Evolutionary conservation across 2,797 vertebrate species (phyloP), one percentile per base, ranked within the genome.

Genomic region (Heliangelus exortis): DNA sequence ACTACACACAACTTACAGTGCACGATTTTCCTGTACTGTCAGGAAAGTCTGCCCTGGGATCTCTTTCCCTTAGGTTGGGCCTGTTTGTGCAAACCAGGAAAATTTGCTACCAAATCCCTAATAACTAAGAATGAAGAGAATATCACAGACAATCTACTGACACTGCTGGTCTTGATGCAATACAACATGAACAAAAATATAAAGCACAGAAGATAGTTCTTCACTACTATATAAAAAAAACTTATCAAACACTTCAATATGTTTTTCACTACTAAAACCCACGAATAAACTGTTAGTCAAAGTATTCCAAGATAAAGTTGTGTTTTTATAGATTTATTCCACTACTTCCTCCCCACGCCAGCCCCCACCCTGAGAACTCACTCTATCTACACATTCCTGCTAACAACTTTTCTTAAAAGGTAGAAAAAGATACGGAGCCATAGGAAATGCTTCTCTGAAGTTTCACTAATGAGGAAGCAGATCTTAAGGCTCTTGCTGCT

Each of bases 401-500:
- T 90, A 94, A 88, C 58, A 93, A 61, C 66, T 90, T 94, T 87
- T 89, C 53, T 66, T 92, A 48, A 85, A 89, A 68, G 68, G 75
- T 28, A 92, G 59, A 89, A 96, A 96, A 92, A 92, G 91, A 94
- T 79, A 93, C 0, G 9, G 77, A 95, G 81, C 80, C 47, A 73
- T 66, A 95, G 94, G 92, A 96, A 97, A 97, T 69, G 91, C 50
- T 93, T 76, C 91, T 95, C 88, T 94, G 90, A 95, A 95, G 92
- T 96, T 94, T 94, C 89, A 72, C 89, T 97, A 96, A 95, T 97
- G 92, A 97, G 94, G 92, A 95, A 86, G 79, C 47, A 92, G 93
- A 96, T 97, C 94, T 93, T 95, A 96, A 85, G 87, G 89, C 89
- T 95, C 95, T 95, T 95, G 94, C 96, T 93, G 93, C 93, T 97